Conservation (phyloP, 2,113 vertebrate genomes). For the Herpetotheres cachinnans region DNA sequence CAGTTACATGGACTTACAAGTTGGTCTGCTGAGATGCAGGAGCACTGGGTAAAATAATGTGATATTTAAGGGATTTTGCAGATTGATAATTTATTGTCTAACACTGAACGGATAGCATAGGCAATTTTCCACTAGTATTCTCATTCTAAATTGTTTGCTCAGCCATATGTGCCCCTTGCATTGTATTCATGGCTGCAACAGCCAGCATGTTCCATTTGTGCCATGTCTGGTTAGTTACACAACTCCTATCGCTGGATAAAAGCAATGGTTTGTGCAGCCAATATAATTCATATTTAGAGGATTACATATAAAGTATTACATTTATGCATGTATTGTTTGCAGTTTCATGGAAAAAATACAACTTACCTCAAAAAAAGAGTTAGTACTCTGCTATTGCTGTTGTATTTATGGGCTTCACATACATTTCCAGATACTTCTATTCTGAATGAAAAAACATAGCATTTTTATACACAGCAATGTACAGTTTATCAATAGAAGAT, state of each 20-base stretch:
- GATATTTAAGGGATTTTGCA: background rate
- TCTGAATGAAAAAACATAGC: background rate
- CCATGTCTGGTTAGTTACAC: background rate
- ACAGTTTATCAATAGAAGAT: background rate
- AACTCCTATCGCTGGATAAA: background rate
- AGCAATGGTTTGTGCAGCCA: background rate
- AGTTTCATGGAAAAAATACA: background rate
- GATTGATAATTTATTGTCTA: background rate
- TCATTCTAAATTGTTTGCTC: background rate
- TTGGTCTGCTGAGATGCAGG: background rate
- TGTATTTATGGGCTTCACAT: background rate
- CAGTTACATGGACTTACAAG: background rate
- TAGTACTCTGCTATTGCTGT: background rate
- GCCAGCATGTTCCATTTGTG: background rate
- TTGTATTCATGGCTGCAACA: background rate
- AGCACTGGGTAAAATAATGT: background rate
- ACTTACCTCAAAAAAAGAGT: background rate
- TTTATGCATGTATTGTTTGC: background rate
- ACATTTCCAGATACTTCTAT: background rate
- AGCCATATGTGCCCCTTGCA: background rate
- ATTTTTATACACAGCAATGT: background rate
- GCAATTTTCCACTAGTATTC: background rate
- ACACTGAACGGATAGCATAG: background rate
- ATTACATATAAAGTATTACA: background rate
- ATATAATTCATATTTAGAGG: background rate